Evolutionary conservation across 2,113 vertebrate species (phyloP).

Genomic region (Equus quagga): DNA sequence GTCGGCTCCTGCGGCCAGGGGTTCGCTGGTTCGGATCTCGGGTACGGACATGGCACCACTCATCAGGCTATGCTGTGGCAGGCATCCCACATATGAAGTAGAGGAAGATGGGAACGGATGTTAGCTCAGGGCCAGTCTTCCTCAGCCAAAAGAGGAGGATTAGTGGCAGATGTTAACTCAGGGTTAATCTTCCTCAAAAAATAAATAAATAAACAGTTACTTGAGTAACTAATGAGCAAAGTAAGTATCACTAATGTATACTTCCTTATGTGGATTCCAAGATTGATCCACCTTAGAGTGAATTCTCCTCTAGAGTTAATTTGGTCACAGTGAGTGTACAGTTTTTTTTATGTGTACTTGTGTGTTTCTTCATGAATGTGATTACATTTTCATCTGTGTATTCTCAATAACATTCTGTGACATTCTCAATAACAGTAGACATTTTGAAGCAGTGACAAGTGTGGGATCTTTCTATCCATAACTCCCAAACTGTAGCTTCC

Average conservation of each 20-base stretch:
- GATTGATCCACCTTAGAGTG: neutral
- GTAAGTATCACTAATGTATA: neutral
- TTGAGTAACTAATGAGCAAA: neutral
- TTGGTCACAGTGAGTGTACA: neutral
- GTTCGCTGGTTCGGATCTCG: too few species aligned
- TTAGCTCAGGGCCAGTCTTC: too few species aligned
- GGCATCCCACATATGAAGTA: too few species aligned
- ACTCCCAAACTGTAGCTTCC: neutral
- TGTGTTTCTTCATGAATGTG: neutral
- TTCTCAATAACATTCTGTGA: too few species aligned
- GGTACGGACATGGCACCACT: too few species aligned
- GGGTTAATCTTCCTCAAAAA: too few species aligned
- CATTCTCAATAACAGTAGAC: neutral
- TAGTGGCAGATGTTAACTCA: too few species aligned
- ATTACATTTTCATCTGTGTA: neutral
- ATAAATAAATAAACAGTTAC: neutral
- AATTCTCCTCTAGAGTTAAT: neutral
- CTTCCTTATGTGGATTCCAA: neutral
- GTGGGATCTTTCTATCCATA: neutral
- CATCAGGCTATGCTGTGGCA: too few species aligned
- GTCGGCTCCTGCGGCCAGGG: too few species aligned
- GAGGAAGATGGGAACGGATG: too few species aligned
- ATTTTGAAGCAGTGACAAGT: neutral
- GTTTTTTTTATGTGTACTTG: neutral
- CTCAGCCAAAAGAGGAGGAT: too few species aligned